These are phyloP conservation scores for Crambe crambe DNA, from an alignment of 37 sponge, comb jelly and placozoan genomes.

Conservation along the genomic window DNA sequence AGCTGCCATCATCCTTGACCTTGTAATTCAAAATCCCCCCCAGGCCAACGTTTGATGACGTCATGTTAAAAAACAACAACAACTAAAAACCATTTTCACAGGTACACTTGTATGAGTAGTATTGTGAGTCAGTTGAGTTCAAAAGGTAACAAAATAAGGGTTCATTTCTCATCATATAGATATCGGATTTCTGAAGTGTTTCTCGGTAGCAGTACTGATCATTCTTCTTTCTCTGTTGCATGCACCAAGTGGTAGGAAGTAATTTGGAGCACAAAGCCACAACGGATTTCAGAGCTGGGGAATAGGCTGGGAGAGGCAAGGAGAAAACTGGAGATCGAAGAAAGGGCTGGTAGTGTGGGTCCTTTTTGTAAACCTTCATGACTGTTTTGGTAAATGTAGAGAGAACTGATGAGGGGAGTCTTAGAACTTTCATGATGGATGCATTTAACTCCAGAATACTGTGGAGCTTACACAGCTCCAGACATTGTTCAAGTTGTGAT, in stretches of 20 bases:
- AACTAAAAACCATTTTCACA: not conserved
- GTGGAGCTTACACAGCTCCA: constrained; percentile 47
- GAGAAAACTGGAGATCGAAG: constrained; percentile 46
- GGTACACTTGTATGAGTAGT: not conserved
- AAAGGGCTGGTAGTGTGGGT: constrained; percentile 18
- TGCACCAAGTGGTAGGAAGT: constrained; percentile 15
- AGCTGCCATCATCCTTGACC: not conserved
- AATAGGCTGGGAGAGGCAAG: constrained; percentile 36
- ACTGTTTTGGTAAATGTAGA: constrained; percentile 29
- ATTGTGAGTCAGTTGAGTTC: not conserved
- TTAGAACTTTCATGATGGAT: constrained; percentile 3
- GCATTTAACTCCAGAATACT: constrained; percentile 39
- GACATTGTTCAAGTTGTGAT: constrained; percentile 16
- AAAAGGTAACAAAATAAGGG: not conserved
- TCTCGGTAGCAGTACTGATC: no score
- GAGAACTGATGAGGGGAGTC: constrained; percentile 25
- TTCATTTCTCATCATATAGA: not conserved
- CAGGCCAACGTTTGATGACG: not conserved
- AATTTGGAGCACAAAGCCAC: constrained; percentile 28
- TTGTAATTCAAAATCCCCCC: not conserved
- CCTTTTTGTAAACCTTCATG: constrained; percentile 25
- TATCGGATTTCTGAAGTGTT: no score
- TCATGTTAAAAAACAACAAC: not conserved
- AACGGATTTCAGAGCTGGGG: constrained; percentile 14
- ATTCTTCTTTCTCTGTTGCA: not conserved